Percentiles rank a stretch among this genome's conserved stretches.
Evolutionary conservation across 2,797 vertebrate genomes (phyloP).

Genomic region (Manis javanica): DNA sequence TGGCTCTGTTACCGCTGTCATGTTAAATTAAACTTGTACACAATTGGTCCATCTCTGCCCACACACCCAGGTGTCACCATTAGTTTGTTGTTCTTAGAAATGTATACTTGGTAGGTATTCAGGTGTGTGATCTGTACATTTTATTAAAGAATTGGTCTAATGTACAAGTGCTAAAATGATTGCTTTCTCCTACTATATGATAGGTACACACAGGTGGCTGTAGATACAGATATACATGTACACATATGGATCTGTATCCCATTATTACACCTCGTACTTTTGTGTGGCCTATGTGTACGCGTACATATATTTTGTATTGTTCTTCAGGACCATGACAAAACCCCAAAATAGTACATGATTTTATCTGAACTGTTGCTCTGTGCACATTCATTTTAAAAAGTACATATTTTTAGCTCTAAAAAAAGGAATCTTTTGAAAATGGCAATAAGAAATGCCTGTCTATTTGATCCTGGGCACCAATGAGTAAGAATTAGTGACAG

Average conservation of each 20-base stretch:
- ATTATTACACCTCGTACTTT: background rate
- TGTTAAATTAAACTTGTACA: background rate
- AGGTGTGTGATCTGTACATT: background rate
- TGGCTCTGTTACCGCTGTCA: background rate
- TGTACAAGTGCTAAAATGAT: background rate
- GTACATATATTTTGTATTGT: background rate
- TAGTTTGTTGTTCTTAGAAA: conserved; percentile 24
- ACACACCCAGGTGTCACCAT: background rate
- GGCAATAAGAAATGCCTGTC: background rate
- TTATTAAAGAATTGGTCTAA: background rate
- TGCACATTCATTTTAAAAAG: conserved; percentile 11
- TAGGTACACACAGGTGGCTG: background rate
- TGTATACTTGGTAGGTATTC: background rate
- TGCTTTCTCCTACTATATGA: background rate
- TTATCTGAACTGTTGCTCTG: background rate
- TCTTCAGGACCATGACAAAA: background rate
- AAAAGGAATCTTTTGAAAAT: conserved; percentile 51
- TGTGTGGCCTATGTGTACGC: background rate
- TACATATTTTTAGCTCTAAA: background rate
- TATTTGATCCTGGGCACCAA: conserved; percentile 27
- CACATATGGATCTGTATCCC: background rate
- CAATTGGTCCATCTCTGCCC: background rate
- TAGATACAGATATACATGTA: background rate
- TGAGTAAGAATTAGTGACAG: conserved; percentile 39
- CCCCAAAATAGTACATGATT: background rate